phyloP scores from a whole-genome alignment of 2,113 vertebrate species.

The Ammospiza caudacuta region DNA sequence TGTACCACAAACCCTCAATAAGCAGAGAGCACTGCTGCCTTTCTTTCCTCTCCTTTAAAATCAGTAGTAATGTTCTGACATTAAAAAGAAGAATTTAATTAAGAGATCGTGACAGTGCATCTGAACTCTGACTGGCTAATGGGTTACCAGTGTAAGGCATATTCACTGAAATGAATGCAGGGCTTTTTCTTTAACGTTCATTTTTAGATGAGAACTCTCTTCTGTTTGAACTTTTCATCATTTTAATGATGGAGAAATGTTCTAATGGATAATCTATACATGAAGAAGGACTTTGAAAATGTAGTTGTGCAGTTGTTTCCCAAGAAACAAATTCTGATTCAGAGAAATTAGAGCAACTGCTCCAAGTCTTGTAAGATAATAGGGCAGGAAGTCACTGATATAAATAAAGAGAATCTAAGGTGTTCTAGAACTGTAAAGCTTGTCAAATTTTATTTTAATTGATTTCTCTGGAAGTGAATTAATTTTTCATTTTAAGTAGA shows the following conservation, averaged over 20 bases:
- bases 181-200: not conserved
- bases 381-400: not conserved
- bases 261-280: not conserved
- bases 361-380: not conserved
- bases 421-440: not conserved
- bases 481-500: slow-evolving; percentile 34
- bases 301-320: not conserved
- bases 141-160: not conserved
- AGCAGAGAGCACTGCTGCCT: slow-evolving; percentile 39
- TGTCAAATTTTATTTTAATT: slow-evolving; percentile 19
- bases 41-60: slow-evolving; percentile 45
- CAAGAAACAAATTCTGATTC: not conserved
- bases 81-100: slow-evolving; percentile 68
- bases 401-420: not conserved
- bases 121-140: slow-evolving; percentile 55
- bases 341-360: not conserved
- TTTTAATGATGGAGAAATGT: not conserved
- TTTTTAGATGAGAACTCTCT: not conserved
- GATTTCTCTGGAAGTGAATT: slow-evolving; percentile 1
- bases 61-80: slow-evolving; percentile 48
- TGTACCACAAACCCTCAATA: slow-evolving; percentile 54
- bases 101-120: slow-evolving; percentile 32
- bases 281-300: not conserved
- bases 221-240: slow-evolving; percentile 2
- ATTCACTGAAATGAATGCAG: not conserved